Evolutionary conservation across 2,113 vertebrate genomes (phyloP).

Genomic region (Sapayoa aenigma): DNA sequence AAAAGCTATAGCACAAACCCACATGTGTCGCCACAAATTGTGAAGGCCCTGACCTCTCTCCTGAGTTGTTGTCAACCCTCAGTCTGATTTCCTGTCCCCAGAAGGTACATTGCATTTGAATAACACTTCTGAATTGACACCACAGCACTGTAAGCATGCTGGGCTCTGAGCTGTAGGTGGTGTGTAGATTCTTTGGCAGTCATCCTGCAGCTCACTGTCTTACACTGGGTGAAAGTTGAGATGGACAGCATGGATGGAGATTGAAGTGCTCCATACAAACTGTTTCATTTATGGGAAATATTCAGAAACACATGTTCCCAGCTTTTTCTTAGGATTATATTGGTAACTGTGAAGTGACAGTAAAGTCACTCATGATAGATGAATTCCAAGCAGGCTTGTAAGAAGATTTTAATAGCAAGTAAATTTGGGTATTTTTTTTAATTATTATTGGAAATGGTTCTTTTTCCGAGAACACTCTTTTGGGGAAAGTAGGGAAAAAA

Average conservation of each 20-base stretch:
- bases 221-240: background rate
- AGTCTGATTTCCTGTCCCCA: background rate
- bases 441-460: background rate
- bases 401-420: background rate
- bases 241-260: background rate
- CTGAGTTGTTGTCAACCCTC: background rate
- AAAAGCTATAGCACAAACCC: background rate
- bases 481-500: background rate
- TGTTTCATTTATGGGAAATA: background rate
- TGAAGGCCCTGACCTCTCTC: background rate
- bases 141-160: background rate
- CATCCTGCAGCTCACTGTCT: background rate
- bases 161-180: background rate
- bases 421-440: background rate
- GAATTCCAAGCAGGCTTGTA: background rate
- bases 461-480: background rate
- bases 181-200: background rate
- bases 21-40: background rate
- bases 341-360: background rate
- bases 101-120: background rate
- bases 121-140: background rate
- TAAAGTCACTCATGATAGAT: background rate
- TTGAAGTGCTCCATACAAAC: background rate
- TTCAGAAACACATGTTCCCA: background rate
- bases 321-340: background rate